Evolutionary conservation across 2,113 vertebrate genomes (phyloP), one percentile per base, ranked within the genome.

Genomic region (Ceyx cyanopectus): DNA sequence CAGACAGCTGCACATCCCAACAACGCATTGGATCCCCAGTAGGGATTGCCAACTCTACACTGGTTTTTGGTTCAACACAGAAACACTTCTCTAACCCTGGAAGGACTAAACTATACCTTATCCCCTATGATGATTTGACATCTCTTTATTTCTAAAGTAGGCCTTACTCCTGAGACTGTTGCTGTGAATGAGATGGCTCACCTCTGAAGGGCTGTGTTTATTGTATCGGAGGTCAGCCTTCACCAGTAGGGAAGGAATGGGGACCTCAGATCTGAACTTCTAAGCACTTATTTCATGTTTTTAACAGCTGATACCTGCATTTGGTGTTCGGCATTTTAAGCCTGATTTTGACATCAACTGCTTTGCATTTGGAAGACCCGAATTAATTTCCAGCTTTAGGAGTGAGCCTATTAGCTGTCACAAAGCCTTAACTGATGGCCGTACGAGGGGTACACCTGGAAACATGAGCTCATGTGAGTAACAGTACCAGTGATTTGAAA

Each of bases 1-100:
- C 53, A 88, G 92, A 92, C 90, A 96, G 96, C 93, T 96, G 94
- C 89, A 88, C 46, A 61, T 45, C 51, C 23, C 51, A 27, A 85
- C 73, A 77, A 63, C 21, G 54, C 60, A 37, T 81, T 46, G 34
- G 79, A 77, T 80, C 46, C 73, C 65, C 69, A 60, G 62, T 5
- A 69, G 46, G 61, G 29, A 63, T 12, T 79, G 76, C 58, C 81
- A 94, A 34, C 34, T 63, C 63, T 18, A 4, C 4, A 3, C 0
- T 72, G 70, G 41, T 56, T 91, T 93, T 94, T 14, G 5, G 18
- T 46, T 61, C 58, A 26, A 67, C 30, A 65, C 2, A 68, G 48
- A 74, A 86, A 79, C 32, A 65, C 10, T 75, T 78, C 43, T 63
- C 51, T 51, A 61, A 70, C 32, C n/a, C 73, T 90, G 34, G 40